These are phyloP conservation scores for Hyphantria cunea DNA, from an alignment of 1,140 invertebrate species.

Conservation along the genomic window DNA sequence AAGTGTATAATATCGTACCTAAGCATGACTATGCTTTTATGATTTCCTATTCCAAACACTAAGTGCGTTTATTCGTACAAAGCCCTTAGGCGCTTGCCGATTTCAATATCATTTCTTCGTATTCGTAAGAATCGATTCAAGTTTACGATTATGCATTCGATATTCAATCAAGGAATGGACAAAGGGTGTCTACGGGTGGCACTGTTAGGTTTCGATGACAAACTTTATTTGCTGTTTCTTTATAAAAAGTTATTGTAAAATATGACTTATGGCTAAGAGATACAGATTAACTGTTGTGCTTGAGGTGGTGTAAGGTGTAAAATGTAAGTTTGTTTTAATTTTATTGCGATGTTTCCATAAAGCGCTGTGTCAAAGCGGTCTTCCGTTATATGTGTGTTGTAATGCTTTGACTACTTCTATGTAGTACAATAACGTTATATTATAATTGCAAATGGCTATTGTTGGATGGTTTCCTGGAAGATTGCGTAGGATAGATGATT, in stretches of 20 bases:
- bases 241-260: neutral
- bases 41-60: constrained; percentile 29
- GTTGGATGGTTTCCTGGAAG: constrained; percentile 21
- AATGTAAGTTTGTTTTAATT: constrained; percentile 11
- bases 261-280: neutral
- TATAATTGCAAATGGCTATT: constrained; percentile 28
- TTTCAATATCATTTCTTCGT: constrained; percentile 51
- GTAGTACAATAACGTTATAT: constrained; percentile 20
- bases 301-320: neutral
- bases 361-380: constrained; percentile 23
- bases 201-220: constrained; percentile 17
- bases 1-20: neutral
- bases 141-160: constrained; percentile 56
- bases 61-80: constrained; percentile 31
- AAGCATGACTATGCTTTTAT: constrained; percentile 21
- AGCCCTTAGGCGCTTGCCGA: constrained; percentile 34
- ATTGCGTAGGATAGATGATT: constrained; percentile 14
- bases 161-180: constrained; percentile 57
- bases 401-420: constrained; percentile 14
- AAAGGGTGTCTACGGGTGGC: constrained; percentile 43
- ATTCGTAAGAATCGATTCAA: constrained; percentile 52
- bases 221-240: constrained; percentile 9
- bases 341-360: constrained; percentile 34
- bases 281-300: no score
- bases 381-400: constrained; percentile 16